Evolutionary conservation across 2,888 invertebrate species (phyloP).

Genomic region (Metalampra italica): DNA sequence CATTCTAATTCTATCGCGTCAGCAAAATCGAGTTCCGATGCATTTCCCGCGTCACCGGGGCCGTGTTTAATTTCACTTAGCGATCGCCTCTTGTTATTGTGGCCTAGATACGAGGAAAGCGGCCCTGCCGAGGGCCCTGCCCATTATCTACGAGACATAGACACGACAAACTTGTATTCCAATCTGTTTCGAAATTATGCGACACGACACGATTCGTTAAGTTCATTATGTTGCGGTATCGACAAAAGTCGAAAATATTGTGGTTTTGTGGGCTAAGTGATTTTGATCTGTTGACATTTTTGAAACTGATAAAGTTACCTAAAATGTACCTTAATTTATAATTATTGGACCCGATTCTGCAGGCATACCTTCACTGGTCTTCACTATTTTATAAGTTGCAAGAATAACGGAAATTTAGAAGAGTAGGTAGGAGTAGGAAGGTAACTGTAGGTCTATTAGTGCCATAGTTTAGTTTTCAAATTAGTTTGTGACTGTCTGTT

Average conservation of each 20-base stretch:
- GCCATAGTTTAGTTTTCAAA: no score
- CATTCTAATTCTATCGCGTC: constrained; percentile 8
- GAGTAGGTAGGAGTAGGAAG: no score
- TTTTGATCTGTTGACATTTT: no score
- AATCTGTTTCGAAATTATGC: constrained; percentile 7
- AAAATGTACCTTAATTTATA: no score
- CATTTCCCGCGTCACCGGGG: constrained; percentile 26
- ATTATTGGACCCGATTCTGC: no score
- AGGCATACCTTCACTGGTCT: no score
- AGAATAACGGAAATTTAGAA: no score
- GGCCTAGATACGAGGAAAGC: constrained; percentile 59
- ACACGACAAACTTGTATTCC: constrained; percentile 31
- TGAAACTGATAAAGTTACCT: no score
- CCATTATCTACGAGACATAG: constrained; percentile 44
- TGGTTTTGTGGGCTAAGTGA: background rate
- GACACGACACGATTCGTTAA: background rate
- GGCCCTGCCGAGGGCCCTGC: constrained; percentile 27
- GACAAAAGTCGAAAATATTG: background rate
- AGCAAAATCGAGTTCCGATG: constrained; percentile 18
- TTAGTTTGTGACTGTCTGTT: no score
- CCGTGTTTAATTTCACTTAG: constrained; percentile 44
- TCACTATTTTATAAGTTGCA: no score
- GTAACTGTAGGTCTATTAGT: no score
- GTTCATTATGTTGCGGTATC: background rate
- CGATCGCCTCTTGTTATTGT: constrained; percentile 49